Conservation (phyloP, 2,113 vertebrate species). For the Nerophis ophidion region DNA sequence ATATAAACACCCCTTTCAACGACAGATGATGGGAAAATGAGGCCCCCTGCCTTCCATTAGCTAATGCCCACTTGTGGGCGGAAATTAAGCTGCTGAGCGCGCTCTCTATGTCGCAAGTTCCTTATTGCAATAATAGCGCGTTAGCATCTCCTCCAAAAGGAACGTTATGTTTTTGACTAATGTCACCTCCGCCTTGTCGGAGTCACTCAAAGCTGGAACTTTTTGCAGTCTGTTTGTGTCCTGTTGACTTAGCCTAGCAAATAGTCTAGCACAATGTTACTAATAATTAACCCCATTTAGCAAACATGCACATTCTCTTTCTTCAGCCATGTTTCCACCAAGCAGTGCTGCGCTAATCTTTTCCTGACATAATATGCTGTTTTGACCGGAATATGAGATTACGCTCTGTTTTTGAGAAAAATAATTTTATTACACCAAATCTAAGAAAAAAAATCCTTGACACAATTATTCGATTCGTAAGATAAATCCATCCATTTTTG, state of each 20-base stretch:
- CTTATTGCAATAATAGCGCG: too few relatives aligned
- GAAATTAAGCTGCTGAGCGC: too few relatives aligned
- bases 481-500: too few relatives aligned
- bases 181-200: constrained; percentile 8
- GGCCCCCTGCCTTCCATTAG: constrained; percentile 67
- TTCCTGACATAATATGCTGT: too few relatives aligned
- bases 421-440: too few relatives aligned
- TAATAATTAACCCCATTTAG: constrained; percentile 58
- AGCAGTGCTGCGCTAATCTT: neutral
- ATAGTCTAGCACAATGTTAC: constrained; percentile 66
- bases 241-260: constrained; percentile 22
- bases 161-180: constrained; percentile 1
- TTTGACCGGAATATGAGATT: too few relatives aligned
- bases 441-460: too few relatives aligned
- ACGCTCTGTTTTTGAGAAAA: too few relatives aligned
- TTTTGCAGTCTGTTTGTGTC: constrained; percentile 16
- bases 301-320: constrained; percentile 24
- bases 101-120: too few relatives aligned
- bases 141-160: too few relatives aligned
- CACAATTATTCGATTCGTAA: too few relatives aligned
- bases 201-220: constrained; percentile 14
- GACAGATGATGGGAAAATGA: constrained; percentile 50
- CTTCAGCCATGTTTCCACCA: constrained; percentile 6
- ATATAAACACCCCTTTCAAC: constrained; percentile 48
- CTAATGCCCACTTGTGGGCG: constrained; percentile 70